Evolutionary conservation across 2,797 vertebrate genomes (phyloP).

Genomic region (Staurois parvus): DNA sequence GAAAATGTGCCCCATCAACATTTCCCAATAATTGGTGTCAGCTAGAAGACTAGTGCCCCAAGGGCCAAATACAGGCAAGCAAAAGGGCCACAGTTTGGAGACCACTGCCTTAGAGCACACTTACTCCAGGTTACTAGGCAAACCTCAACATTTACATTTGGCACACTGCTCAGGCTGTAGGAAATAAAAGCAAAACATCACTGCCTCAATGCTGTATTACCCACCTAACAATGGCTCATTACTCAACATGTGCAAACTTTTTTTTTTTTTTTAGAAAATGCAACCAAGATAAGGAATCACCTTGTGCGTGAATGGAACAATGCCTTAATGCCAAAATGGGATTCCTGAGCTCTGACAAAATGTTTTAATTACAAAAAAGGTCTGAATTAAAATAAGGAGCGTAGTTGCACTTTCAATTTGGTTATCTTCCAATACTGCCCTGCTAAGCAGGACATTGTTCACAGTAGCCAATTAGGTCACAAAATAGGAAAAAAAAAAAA

Average conservation of each 20-base stretch:
- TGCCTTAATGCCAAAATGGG: background rate
- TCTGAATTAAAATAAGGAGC: background rate
- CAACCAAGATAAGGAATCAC: background rate
- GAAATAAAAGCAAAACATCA: background rate
- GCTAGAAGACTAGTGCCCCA: no score
- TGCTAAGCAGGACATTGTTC: constrained; percentile 7
- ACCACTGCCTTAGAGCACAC: constrained; percentile 1
- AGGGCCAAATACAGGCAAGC: no score
- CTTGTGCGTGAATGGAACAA: background rate
- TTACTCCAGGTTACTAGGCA: background rate
- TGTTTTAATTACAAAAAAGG: no score
- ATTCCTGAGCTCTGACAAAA: background rate
- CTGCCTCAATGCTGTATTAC: background rate
- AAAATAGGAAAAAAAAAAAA: background rate
- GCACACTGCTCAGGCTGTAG: constrained; percentile 12
- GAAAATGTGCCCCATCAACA: no score
- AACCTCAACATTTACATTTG: constrained; percentile 18
- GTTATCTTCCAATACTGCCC: background rate
- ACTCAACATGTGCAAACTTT: background rate
- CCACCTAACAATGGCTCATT: constrained; percentile 18
- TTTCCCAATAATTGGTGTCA: no score
- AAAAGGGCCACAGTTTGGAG: no score
- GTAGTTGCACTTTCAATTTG: background rate
- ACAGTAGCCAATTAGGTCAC: constrained; percentile 44
- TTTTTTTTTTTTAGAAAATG: background rate